Conservation (phyloP, 2,888 invertebrate species). For the Dynastes tityus region DNA sequence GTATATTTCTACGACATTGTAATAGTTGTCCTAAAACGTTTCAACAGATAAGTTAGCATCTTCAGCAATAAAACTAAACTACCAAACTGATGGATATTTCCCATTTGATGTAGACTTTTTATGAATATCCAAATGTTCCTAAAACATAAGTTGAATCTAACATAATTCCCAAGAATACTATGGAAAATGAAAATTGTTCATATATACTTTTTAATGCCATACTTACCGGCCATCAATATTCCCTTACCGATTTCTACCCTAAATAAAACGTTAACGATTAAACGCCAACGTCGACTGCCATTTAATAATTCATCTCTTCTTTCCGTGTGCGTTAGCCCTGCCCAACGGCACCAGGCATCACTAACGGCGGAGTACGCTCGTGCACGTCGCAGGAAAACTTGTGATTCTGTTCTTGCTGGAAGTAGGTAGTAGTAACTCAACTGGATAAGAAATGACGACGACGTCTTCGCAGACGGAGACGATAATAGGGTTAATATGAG, state of each 20-base stretch:
- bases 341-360: conserved; percentile 37
- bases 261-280: conserved; percentile 49
- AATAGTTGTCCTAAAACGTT: no score
- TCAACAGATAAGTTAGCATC: no score
- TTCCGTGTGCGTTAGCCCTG: conserved; percentile 36
- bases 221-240: conserved; percentile 32
- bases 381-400: conserved; percentile 41
- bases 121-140: no score
- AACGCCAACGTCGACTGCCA: conserved; percentile 44
- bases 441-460: conserved; percentile 38
- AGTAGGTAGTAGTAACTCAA: conserved; percentile 38
- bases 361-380: conserved; percentile 21
- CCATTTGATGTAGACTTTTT: no score
- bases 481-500: conserved; percentile 40
- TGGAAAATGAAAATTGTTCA: no score
- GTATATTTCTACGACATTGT: no score
- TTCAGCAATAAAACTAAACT: no score
- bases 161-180: no score
- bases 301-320: conserved; percentile 48
- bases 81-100: no score
- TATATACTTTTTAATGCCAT: conserved; percentile 21
- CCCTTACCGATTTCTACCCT: conserved; percentile 27
- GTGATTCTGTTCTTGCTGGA: conserved; percentile 39
- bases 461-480: conserved; percentile 30
- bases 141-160: no score